Evolutionary conservation across 2,888 invertebrate genomes (phyloP), one percentile per base, ranked within the genome.

Genomic region (Drymonia ruficornis): DNA sequence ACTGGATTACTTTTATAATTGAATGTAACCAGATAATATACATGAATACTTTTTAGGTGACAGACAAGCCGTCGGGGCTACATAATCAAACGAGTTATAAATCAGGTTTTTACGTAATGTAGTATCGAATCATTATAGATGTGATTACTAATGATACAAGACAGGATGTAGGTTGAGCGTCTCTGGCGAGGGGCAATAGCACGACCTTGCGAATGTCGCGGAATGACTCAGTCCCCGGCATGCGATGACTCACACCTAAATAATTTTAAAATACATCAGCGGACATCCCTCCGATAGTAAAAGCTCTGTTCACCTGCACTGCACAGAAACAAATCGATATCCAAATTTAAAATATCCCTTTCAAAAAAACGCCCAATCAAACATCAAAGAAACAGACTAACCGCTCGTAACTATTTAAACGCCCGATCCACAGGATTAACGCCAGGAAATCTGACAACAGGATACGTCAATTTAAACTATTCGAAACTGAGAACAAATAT

Each of bases 391-490:
- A 65, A 62, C 49, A 74, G 70, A 63, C 66, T 68, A 78, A 74
- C 70, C 63, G 75, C 70, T 79, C 74, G 78, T 80, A 79, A 86
- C 83, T 83, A 83, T 83, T 85, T 83, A 83, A 82, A 82, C 80
- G 80, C 71, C 65, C 74, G 78, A 84, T 79, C 72, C 70, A 76
- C 74, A 81, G 83, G 85, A 88, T 87, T 85, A 88, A 85, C 83
- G 82, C 80, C 81, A 84, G 85, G 84, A 86, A 87, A 88, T 85
- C 85, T 81, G 83, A 88, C 86, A 83, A 84, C 91, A 91, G 91
- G 91, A 91, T 89, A 83, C 83, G 87, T 90, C 88, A 87, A 87
- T 91, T 91, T 84, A 83, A 86, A 87, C 85, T 83, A 86, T 83
- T 82, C 74, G 82, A 85, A 88, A 83, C 79, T 75, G 78, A 80